Evolutionary conservation across 2,888 invertebrate genomes (phyloP), one percentile per base, ranked within the genome.

Genomic region (Drosophila putrida): DNA sequence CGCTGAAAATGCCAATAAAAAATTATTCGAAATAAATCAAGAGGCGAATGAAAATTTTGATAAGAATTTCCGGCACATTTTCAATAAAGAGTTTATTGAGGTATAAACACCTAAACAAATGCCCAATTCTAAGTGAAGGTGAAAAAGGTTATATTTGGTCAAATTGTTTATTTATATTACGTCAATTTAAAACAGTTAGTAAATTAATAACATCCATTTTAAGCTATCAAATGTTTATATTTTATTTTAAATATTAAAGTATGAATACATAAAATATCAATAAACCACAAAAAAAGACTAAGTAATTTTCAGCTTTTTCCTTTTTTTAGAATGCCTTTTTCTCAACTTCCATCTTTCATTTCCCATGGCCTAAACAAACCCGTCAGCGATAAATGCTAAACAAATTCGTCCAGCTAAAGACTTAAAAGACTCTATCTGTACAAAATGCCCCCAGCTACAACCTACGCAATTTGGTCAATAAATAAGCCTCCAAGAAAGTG

Each of bases 401-500:
- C 61, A 75, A 65, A 79, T 80, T 65, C 81, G 64, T 80, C 73
- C 57, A 58, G 39, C 51, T 64, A 69, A 74, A 60, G 60, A 53
- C 57, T 60, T 59, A 20, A 28, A 63, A 25, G 49, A 60, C 44
- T 61, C 51, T 55, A 67, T 65, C 78, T 75, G 63, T 59, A 82
- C 67, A 80, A 84, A 85, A 73, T 73, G 80, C 86, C 70, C 54
- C 11, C 54, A 55, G 81, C 78, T 76, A 71, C 88, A 88, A 80
- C 84, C 84, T 88, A 88, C 81, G 88, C 88, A 86, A 73, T 73
- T 64, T 74, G 81, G 82, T 71, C 78, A 79, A 83, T 83, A 88
- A 83, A 88, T 88, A 62, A 63, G 51, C 62, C 58, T 27, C 13
- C 35, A 57, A 61, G 71, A 87, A 83, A 83, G 83, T 83, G 82